Base-by-base conservation (phyloP, 2,888 invertebrate species). In the Chrysodeixis includens region DNA sequence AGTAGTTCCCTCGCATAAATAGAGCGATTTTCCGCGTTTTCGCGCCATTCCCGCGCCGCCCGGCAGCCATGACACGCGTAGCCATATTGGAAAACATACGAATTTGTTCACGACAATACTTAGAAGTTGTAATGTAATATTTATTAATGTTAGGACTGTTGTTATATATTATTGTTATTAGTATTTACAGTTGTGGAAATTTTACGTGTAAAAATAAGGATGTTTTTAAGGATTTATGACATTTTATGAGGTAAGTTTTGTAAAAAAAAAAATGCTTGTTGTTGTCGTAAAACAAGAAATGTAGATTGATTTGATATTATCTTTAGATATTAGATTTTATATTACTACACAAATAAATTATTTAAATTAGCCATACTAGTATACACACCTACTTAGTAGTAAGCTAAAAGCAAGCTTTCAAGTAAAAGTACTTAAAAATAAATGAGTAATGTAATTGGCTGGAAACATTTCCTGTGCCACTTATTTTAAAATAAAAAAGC, bases 31-130 rank as follows among this genome's bases (percentile, higher is more conserved):
- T 79, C 75, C 69, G 71, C 58, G 56, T 77, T 87, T 91, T 89
- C 89, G 84, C 88, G 90, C 88, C 91, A 93, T 89, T 92, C 86
- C 74, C 81, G 79, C 82, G 81, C 64, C 79, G 78, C 77, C 59
- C 79, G 76, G 76, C 87, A 77, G 83, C 79, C 81, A 82, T 86
- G 83, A 71, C 76, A 71, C 75, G 66, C 80, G 83, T 56, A 63
- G 74, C 66, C 67, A 70, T 78, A 30, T 82, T 79, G 66, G 18
- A 64, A 62, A 71, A 56, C 51, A 56, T 59, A 67, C 79, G 74
- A 75, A 80, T 78, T 82, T 75, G 56, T 75, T 77, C 66, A 66
- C 77, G 76, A 80, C 72, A 78, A 76, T 71, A 70, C 60, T 18
- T 66, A 84, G 20, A 74, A 77, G 63, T 73, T 75, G 30, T 59